These are phyloP conservation scores for Drosophila ercepeae DNA, from an alignment of 1,140 invertebrate genomes.

Conservation along the genomic window DNA sequence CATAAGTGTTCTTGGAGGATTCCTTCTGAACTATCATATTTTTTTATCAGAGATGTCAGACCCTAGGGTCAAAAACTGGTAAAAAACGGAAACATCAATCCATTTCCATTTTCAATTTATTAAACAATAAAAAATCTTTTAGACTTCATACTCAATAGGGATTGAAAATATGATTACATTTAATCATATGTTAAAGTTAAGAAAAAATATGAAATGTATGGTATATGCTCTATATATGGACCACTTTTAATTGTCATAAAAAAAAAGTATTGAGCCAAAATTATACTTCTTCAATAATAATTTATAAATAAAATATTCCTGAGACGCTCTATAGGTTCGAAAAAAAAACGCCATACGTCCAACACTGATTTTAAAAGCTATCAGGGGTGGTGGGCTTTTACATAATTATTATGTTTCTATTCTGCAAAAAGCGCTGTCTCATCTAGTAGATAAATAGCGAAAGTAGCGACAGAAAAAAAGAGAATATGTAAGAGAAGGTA, in stretches of 20 bases:
- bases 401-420: conserved; percentile 74
- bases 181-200: too few species aligned
- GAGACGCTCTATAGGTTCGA: too few species aligned
- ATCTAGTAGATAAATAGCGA: conserved; percentile 58
- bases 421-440: conserved; percentile 63
- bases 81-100: too few species aligned
- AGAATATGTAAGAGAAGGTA: conserved; percentile 44
- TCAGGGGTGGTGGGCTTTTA: conserved; percentile 54
- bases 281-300: too few species aligned
- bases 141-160: background rate
- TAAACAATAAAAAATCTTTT: background rate
- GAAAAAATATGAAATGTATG: too few species aligned
- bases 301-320: too few species aligned
- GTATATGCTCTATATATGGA: too few species aligned
- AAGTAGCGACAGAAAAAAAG: background rate
- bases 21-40: conserved; percentile 2
- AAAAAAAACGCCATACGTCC: too few species aligned
- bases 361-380: conserved; percentile 46
- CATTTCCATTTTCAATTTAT: background rate
- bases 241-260: too few species aligned
- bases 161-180: background rate
- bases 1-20: conserved; percentile 37
- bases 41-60: too few species aligned
- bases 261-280: too few species aligned
- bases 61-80: too few species aligned